These are phyloP conservation scores for Margaritifera margaritifera DNA, from an alignment of 2,888 invertebrate species.

Conservation along the genomic window DNA sequence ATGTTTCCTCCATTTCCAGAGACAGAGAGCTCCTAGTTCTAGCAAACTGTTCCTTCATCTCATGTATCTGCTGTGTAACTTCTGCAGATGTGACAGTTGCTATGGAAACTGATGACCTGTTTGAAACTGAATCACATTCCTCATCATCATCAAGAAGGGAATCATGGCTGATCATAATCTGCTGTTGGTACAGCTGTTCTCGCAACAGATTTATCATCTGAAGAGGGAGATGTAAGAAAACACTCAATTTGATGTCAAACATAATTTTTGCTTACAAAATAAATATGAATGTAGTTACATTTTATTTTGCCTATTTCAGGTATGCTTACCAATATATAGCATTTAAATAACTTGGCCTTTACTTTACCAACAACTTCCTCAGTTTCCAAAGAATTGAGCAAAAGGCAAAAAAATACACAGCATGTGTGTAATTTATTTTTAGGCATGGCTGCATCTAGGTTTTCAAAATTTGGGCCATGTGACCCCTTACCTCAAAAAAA, in stretches of 20 bases:
- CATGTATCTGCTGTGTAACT: conserved; percentile 30
- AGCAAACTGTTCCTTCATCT: conserved; percentile 21
- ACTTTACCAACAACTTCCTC: too few relatives aligned
- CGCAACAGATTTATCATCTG: conserved; percentile 64
- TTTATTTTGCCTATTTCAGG: too few relatives aligned
- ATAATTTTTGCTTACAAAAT: background rate
- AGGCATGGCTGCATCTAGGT: too few relatives aligned
- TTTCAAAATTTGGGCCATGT: too few relatives aligned
- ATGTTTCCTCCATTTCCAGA: conserved; percentile 20
- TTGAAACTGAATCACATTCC: conserved; percentile 19
- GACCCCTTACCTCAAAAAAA: too few relatives aligned
- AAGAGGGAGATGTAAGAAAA: conserved; percentile 8
- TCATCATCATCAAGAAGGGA: conserved; percentile 33
- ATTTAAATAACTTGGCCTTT: background rate
- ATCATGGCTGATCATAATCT: conserved; percentile 38
- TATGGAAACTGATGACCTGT: conserved; percentile 6
- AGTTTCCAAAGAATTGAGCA: too few relatives aligned
- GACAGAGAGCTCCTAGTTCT: conserved; percentile 21
- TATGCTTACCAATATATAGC: too few relatives aligned
- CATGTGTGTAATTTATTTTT: too few relatives aligned
- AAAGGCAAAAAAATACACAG: too few relatives aligned
- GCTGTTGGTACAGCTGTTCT: conserved; percentile 64
- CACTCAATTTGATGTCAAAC: background rate
- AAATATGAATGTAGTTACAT: too few relatives aligned
- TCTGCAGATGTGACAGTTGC: conserved; percentile 9